Evolutionary conservation across 2,113 vertebrate genomes (phyloP).

Genomic region (Sphaerodactylus townsendi): DNA sequence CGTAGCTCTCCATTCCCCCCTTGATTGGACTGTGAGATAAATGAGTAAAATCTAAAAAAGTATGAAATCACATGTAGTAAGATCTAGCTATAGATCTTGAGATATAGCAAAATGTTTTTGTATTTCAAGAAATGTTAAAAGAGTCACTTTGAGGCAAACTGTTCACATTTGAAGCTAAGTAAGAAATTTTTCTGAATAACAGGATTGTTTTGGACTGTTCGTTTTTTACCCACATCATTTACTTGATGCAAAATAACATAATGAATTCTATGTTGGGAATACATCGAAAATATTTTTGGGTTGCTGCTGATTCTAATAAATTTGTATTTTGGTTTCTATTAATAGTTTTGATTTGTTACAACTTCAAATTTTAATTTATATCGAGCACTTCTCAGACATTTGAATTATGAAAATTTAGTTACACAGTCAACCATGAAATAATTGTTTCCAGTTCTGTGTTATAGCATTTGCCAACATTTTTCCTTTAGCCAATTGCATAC

Average conservation of each 20-base stretch:
- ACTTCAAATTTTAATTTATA: slow-evolving; percentile 34
- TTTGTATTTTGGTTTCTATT: slow-evolving; percentile 2
- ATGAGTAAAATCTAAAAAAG: background rate
- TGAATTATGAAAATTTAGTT: background rate
- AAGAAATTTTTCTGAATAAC: background rate
- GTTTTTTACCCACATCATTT: background rate
- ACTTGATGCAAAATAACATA: background rate
- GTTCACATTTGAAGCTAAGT: background rate
- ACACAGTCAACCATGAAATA: slow-evolving; percentile 8
- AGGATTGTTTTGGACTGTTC: background rate
- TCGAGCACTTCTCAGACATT: slow-evolving; percentile 19
- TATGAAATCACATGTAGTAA: background rate
- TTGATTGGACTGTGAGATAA: too few species aligned
- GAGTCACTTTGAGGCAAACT: slow-evolving; percentile 14
- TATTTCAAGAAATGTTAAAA: background rate
- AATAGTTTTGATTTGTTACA: slow-evolving; percentile 15
- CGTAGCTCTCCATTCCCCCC: too few species aligned
- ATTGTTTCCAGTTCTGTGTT: slow-evolving; percentile 14
- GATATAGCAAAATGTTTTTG: background rate
- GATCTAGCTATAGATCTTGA: background rate
- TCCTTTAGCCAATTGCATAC: background rate
- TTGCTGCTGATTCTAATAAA: slow-evolving; percentile 22
- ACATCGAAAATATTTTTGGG: slow-evolving; percentile 4
- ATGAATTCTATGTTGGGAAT: slow-evolving; percentile 22
- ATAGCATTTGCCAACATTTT: slow-evolving; percentile 16